These are phyloP conservation scores for Picus viridis DNA, from an alignment of 2,797 vertebrate genomes.

Conservation along the genomic window DNA sequence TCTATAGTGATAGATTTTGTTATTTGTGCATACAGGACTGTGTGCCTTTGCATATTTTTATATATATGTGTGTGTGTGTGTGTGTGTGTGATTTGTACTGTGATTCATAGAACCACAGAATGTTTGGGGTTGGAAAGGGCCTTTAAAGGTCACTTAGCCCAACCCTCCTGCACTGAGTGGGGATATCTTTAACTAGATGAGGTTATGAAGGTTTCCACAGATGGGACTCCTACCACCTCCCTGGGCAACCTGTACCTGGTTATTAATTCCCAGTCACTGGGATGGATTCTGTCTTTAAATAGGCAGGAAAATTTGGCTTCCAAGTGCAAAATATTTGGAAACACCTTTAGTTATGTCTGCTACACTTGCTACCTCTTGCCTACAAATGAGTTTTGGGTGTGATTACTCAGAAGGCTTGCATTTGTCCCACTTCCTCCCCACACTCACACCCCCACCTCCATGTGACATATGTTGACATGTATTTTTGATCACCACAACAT, in stretches of 20 bases:
- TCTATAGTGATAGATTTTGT: neutral
- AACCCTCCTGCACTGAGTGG: no score
- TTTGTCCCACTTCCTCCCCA: neutral
- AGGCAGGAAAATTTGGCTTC: no score
- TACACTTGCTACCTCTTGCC: neutral
- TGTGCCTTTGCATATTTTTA: neutral
- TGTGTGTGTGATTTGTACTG: neutral
- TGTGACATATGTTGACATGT: neutral
- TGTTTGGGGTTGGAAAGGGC: no score
- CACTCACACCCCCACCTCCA: neutral
- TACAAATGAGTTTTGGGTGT: neutral
- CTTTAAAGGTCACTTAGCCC: no score
- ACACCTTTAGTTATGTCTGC: neutral
- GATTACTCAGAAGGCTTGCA: neutral
- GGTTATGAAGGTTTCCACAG: no score
- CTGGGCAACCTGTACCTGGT: no score
- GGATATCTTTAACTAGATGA: no score
- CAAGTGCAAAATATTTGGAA: neutral
- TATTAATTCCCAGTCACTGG: neutral
- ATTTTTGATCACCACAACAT: neutral
- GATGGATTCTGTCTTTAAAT: neutral
- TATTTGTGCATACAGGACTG: neutral
- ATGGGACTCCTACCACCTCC: no score
- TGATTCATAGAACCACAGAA: no score
- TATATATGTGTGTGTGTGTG: neutral